Evolutionary conservation across 2,797 vertebrate species (phyloP).

Genomic region (Neosalanx taihuensis): DNA sequence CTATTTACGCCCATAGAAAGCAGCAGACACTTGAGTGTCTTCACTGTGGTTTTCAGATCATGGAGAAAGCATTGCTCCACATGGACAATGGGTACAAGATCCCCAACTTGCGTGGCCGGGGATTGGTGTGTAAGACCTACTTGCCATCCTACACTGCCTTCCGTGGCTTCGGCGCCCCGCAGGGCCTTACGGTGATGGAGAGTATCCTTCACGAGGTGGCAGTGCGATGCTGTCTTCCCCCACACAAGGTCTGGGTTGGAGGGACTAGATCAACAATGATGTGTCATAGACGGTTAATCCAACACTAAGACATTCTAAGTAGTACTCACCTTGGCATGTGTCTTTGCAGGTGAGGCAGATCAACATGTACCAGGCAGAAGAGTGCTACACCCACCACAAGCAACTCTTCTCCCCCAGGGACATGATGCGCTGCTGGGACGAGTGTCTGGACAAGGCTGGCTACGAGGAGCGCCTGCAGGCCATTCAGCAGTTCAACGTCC

Average conservation of each 20-base stretch:
- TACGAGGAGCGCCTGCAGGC: constrained; percentile 58
- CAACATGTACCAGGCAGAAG: constrained; percentile 77
- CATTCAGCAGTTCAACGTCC: constrained; percentile 66
- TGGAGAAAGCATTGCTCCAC: constrained; percentile 55
- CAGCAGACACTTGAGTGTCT: not conserved
- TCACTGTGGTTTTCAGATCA: constrained; percentile 35
- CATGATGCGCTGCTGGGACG: constrained; percentile 75
- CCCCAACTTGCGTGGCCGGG: constrained; percentile 48
- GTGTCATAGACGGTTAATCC: too few species aligned
- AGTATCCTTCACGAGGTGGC: constrained; percentile 56
- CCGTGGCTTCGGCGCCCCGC: constrained; percentile 54
- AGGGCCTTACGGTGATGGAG: constrained; percentile 52
- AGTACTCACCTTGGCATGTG: not conserved
- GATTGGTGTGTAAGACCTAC: constrained; percentile 49
- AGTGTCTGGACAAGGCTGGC: constrained; percentile 72
- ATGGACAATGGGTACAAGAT: constrained; percentile 58
- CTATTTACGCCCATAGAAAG: not conserved
- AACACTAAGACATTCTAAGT: not conserved
- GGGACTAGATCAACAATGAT: too few species aligned
- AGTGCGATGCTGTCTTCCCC: constrained; percentile 36
- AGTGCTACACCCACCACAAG: constrained; percentile 72
- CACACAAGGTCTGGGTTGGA: constrained; percentile 38
- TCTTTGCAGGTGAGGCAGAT: constrained; percentile 73
- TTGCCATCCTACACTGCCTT: constrained; percentile 57
- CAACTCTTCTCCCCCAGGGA: constrained; percentile 72